Base-by-base conservation (phyloP, 2,888 invertebrate genomes). In the Plagiodera versicolora region DNA sequence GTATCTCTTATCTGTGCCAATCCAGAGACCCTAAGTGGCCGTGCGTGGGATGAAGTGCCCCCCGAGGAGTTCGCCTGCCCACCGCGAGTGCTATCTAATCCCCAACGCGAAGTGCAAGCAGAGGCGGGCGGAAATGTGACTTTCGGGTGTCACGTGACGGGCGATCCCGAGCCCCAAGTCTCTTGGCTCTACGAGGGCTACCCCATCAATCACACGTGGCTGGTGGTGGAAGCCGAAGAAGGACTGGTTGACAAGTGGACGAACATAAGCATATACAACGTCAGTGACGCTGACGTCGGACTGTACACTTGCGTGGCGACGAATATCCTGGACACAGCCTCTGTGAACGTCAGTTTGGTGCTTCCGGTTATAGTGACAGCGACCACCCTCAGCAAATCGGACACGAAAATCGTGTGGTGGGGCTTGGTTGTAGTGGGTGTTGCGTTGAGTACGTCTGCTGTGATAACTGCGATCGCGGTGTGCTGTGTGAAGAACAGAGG, bases 81-180 rank as follows among this genome's bases (percentile, higher is more conserved):
- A 30, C 94, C 94, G 0, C 85, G 87, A 74, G 89, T 93, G 9
- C 75, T 67, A 35, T 68, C 72, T 5, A 71, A 66, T 45, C 75
- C 77, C 3, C 72, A 72, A 58, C 62, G 68, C 30, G 73, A 75
- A 67, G 82, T 85, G 16, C 84, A 89, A 79, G 91, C 90, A 50
- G 91, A 92, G 77, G 86, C 89, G n/a, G 93, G 92, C 28, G 88
- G 90, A 45, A 91, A 94, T 69, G 87, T 92, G 16, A 90, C 91
- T 2, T 87, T 94, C 68, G 89, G 91, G 50, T 95, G 94, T 77
- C 86, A 88, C 75, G 88, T 92, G 2, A 86, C 86, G 48, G 94
- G 94, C 0, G 91, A 93, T 74, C 95, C 95, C 0, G 86, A 91
- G 73, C 94, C 95, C 0, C 87, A 87, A 72, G 87, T 94, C 16